Conservation (phyloP, 2,113 vertebrate species). For the Callionymus lyra region DNA sequence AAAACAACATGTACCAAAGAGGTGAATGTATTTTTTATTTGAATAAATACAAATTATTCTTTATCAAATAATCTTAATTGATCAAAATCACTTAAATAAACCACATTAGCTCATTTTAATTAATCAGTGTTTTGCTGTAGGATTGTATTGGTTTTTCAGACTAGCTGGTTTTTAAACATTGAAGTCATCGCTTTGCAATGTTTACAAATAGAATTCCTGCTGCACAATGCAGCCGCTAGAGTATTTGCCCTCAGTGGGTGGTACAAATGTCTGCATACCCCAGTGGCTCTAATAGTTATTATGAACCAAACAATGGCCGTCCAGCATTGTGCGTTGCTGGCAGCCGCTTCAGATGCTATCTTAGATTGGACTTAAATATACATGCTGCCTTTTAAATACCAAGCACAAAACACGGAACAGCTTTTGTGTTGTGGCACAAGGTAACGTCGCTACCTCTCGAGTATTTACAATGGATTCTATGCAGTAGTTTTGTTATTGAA, state of each 20-base stretch:
- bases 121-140: neutral
- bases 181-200: constrained; percentile 55
- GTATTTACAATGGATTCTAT: constrained; percentile 41
- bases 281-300: constrained; percentile 46
- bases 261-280: constrained; percentile 50
- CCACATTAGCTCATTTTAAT: too few relatives aligned
- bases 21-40: too few relatives aligned
- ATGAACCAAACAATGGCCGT: constrained; percentile 68
- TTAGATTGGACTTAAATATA: constrained; percentile 58
- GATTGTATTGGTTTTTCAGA: constrained; percentile 1
- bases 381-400: constrained; percentile 41
- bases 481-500: constrained; percentile 41
- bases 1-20: too few relatives aligned
- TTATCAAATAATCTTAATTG: too few relatives aligned
- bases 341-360: constrained; percentile 66
- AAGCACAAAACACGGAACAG: constrained; percentile 68
- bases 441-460: constrained; percentile 40
- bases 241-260: constrained; percentile 56
- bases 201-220: constrained; percentile 62
- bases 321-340: constrained; percentile 56
- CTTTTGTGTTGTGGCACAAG: constrained; percentile 53
- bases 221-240: constrained; percentile 61
- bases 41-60: too few relatives aligned
- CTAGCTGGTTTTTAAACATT: constrained; percentile 16
- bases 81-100: too few relatives aligned